Evolutionary conservation across 2,797 vertebrate genomes (phyloP).

Genomic region (Diplodus sargus): DNA sequence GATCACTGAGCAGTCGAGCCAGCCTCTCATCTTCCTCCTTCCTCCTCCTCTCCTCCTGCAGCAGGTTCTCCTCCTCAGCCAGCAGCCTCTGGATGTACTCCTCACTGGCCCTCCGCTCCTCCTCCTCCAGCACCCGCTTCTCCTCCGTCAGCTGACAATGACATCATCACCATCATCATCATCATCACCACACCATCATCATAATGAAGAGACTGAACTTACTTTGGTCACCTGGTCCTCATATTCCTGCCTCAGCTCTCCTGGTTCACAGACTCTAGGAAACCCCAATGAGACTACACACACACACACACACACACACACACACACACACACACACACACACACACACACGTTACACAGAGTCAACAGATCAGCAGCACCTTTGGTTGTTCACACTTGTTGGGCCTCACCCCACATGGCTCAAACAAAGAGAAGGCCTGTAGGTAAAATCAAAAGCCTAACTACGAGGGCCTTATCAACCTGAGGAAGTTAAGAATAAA

Average conservation of each 20-base stretch:
- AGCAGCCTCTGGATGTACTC: constrained; percentile 90
- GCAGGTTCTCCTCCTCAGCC: constrained; percentile 86
- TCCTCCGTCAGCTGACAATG: constrained; percentile 88
- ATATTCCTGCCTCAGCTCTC: constrained; percentile 84
- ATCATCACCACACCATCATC: too few species aligned
- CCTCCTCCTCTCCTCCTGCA: constrained; percentile 79
- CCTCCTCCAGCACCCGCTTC: constrained; percentile 86
- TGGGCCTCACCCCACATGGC: too few species aligned
- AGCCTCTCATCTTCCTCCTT: constrained; percentile 84
- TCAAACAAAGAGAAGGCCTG: too few species aligned
- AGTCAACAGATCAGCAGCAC: too few species aligned
- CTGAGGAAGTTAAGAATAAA: too few species aligned
- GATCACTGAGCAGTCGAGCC: constrained; percentile 68
- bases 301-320: constrained; percentile 21
- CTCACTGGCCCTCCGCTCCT: constrained; percentile 90
- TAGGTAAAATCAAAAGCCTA: too few species aligned
- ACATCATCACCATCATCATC: not conserved
- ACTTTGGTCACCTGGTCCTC: constrained; percentile 84
- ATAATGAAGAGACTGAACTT: constrained; percentile 7
- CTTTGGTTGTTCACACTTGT: too few species aligned
- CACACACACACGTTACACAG: not conserved
- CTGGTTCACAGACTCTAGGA: constrained; percentile 79
- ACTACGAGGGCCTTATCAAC: too few species aligned
- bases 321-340: not conserved
- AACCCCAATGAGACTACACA: constrained; percentile 41